Base-by-base conservation (phyloP, 2,113 vertebrate species). In the Chlorodrepanis virens region DNA sequence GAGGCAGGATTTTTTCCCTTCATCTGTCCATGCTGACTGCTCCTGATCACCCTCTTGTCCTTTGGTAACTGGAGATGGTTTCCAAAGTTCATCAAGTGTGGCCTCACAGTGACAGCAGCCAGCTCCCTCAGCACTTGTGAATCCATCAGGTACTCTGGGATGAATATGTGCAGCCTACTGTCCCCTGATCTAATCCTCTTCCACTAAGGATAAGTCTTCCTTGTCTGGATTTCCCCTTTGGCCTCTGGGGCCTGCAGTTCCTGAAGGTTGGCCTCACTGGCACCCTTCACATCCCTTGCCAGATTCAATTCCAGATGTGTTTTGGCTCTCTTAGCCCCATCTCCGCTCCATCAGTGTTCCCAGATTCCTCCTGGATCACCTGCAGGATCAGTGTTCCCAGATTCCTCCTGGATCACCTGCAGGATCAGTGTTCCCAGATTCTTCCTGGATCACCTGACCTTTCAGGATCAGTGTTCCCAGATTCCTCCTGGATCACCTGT, bases 281-380 rank as follows among this genome's bases (percentile, higher is more conserved):
- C 2, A 6, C 14, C 50, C 24, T 78, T 90, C 24, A 15, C 27
- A 57, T 90, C 31, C 37, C 12, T 61, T 8, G 33, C 6, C 40
- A 81, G 45, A 29, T 42, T 77, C 13, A 60, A 16, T 40, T 84
- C 25, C 63, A 69, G 29, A 4, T 56, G 47, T 37, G 18, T 40
- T 84, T 64, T 90, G 45, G 35, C 29, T 56, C 33, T n/a, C 54
- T 31, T 21, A 50, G 33, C 40, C n/a, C n/a, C 12, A 42, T 28
- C 28, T 9, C 23, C 75, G 14, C 1, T 0, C 3, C 17, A 54
- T 18, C 81, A 45, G 13, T 52, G 20, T 3, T 4, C 57, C 33
- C 15, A 31, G 39, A 8, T 29, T 24, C 9, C 39, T 37, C 33
- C 61, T 45, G 77, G 19, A 14, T 42, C 37, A 4, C 20, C 71